A percentile compares a stretch with the other conserved stretches of the same genome.
Evolutionary conservation across 2,797 vertebrate species (phyloP).

Genomic region (Capromys pilorides): DNA sequence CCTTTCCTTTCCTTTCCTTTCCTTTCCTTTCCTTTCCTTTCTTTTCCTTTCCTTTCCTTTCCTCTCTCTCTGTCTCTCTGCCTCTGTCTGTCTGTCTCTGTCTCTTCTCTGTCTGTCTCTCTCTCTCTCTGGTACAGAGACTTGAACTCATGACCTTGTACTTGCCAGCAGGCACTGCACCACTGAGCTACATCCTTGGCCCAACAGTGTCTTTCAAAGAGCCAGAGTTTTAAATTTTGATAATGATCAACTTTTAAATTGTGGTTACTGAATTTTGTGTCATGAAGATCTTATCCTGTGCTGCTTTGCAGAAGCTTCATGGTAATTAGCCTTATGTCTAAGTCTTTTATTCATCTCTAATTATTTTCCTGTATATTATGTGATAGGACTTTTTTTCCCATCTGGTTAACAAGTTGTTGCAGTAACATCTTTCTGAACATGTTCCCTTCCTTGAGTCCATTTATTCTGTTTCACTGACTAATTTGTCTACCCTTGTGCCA

Average conservation of each 20-base stretch:
- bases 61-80: too few species aligned
- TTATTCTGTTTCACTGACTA: neutral
- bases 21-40: too few species aligned
- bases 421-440: neutral
- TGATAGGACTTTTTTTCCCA: neutral
- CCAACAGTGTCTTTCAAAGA: neutral
- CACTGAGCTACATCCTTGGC: too few species aligned
- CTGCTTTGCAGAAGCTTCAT: slow-evolving; percentile 5
- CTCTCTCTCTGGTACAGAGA: too few species aligned
- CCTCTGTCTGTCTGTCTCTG: too few species aligned
- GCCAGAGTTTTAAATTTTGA: neutral
- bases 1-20: too few species aligned
- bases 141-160: too few species aligned
- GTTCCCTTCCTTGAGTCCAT: neutral
- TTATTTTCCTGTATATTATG: neutral
- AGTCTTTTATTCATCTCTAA: neutral
- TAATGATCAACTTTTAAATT: slow-evolving; percentile 4
- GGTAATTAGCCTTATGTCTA: slow-evolving; percentile 16
- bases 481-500: neutral
- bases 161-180: too few species aligned
- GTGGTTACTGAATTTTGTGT: neutral
- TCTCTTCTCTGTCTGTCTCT: too few species aligned
- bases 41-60: too few species aligned
- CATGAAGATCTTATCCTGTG: neutral
- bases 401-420: neutral